Conservation (phyloP, 2,888 invertebrate genomes). For the Synergus laeviventris region DNA sequence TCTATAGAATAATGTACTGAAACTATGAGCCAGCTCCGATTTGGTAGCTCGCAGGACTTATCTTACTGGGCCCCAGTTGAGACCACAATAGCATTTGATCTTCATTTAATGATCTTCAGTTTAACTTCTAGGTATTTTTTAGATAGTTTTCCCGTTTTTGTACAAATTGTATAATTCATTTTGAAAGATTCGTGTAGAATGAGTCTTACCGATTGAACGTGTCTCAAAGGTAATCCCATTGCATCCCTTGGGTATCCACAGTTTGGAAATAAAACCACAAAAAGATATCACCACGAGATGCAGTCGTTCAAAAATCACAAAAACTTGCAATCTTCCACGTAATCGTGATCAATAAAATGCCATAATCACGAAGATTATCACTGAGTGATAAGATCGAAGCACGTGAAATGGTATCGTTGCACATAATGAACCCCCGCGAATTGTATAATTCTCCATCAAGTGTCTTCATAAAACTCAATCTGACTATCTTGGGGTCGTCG, state of each 20-base stretch:
- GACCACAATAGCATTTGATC: neutral
- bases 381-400: neutral
- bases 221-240: constrained; percentile 31
- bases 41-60: neutral
- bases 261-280: neutral
- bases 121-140: too few species aligned
- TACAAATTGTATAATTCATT: neutral
- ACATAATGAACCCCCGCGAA: neutral
- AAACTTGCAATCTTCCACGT: neutral
- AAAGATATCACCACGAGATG: neutral
- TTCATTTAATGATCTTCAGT: too few species aligned
- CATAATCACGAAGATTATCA: constrained; percentile 1
- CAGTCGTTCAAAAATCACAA: neutral
- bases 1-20: neutral
- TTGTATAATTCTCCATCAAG: too few species aligned
- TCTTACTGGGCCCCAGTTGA: neutral
- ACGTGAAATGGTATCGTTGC: neutral
- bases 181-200: neutral
- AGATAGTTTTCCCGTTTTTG: too few species aligned
- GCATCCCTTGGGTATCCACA: constrained; percentile 1
- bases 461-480: constrained; percentile 7
- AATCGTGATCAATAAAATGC: neutral
- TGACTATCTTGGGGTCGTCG: constrained; percentile 5
- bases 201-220: neutral
- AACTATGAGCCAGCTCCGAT: neutral